Evolutionary conservation across 2,797 vertebrate species (phyloP), one percentile per base, ranked within the genome.

Genomic region (Neoniphon sammara): DNA sequence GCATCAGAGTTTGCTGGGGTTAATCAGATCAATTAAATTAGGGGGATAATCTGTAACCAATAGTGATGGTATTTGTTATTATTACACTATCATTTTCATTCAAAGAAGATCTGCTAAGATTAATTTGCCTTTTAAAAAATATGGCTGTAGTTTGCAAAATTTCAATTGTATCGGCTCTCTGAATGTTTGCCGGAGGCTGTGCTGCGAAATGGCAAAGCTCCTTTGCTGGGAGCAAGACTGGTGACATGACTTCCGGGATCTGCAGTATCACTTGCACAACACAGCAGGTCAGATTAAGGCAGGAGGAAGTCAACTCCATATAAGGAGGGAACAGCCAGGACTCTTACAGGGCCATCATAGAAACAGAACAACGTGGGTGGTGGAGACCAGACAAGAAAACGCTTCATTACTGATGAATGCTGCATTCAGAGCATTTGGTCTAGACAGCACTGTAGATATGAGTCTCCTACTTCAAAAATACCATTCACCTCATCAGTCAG

Each of bases 241-340:
- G 52, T 53, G 61, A 78, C 42, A 21, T 21, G 34, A 47, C 23
- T 36, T 77, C 25, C 56, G 65, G 62, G 18, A 46, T 39, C 62
- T 60, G 57, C 39, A n/a, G 36, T 9, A 1, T 70, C 47, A 57
- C 42, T 67, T 58, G 42, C 39, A 70, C 73, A 73, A 66, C 20
- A 25, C 30, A 36, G 47, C 70, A 70, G 57, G 71, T 84, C 69
- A 74, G 64, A 77, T 81, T 60, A 80, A 70, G 56, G 21, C 68
- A 58, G 50, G 46, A 74, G 78, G 80, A 85, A 79, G 76, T 58
- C 1, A 1, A 59, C 27, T 62, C 60, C 78, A 80, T 62, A 57
- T 31, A 76, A 18, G 57, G 69, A 25, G 49, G 6, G 5, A 77
- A 44, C 39, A 69, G 66, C 54, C 34, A 47, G 46, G 44, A 12